phyloP scores from a whole-genome alignment of 2,797 vertebrate genomes.

The Tachyglossus aculeatus region DNA sequence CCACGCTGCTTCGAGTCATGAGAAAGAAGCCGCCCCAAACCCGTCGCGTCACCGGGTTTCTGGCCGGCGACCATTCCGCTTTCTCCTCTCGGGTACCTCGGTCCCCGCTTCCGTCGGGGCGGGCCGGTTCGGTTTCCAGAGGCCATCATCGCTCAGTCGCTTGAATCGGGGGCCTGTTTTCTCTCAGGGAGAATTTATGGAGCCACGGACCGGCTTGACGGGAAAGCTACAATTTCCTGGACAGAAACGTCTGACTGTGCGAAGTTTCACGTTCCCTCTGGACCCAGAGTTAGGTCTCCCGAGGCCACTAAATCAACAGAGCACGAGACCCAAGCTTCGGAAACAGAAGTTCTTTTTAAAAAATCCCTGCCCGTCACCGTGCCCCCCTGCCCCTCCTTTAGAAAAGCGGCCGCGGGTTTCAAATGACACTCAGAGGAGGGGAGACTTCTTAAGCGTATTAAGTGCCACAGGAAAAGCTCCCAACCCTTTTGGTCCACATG shows the following conservation, averaged over 20 bases:
- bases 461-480: too few relatives aligned
- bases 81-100: too few relatives aligned
- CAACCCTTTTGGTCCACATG: too few relatives aligned
- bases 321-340: too few relatives aligned
- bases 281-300: neutral
- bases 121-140: neutral
- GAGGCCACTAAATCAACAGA: neutral
- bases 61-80: too few relatives aligned
- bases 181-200: constrained; percentile 10
- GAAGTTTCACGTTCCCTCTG: neutral
- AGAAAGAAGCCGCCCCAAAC: too few relatives aligned
- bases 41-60: neutral
- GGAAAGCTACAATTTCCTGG: neutral
- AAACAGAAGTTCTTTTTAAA: neutral
- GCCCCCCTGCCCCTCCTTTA: too few relatives aligned
- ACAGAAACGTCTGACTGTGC: neutral
- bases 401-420: too few relatives aligned
- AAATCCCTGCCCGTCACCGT: neutral
- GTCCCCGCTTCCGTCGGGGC: neutral
- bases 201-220: neutral
- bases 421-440: too few relatives aligned
- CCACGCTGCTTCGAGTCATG: too few relatives aligned
- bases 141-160: neutral
- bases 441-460: too few relatives aligned
- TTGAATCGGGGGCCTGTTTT: neutral